Evolutionary conservation across 2,888 invertebrate species (phyloP).

Genomic region (Eilema griseolum): DNA sequence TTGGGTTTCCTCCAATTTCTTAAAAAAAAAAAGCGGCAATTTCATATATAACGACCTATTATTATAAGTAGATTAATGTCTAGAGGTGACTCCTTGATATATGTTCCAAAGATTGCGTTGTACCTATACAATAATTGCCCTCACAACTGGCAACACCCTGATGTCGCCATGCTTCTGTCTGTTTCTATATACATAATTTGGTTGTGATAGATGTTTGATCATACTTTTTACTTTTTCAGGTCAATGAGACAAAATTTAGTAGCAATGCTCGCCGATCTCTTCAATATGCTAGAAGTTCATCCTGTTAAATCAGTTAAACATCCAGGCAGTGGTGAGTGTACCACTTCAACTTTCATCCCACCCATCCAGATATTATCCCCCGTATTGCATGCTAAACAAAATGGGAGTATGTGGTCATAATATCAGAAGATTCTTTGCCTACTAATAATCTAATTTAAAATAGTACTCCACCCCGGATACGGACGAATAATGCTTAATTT

Average conservation of each 20-base stretch:
- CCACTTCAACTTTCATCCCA: constrained; percentile 34
- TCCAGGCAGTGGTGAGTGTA: constrained; percentile 89
- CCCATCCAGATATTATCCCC: constrained; percentile 43
- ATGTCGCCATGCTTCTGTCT: neutral
- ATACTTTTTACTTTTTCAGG: constrained; percentile 80
- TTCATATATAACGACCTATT: too few species aligned
- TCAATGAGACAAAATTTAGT: constrained; percentile 97
- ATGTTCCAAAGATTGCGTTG: too few species aligned
- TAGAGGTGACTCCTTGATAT: too few species aligned
- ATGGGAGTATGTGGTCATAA: constrained; percentile 87
- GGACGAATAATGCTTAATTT: constrained; percentile 67
- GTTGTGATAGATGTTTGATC: neutral
- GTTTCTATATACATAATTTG: neutral
- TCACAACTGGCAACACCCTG: too few species aligned
- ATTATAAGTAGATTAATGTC: too few species aligned
- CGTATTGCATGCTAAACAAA: constrained; percentile 80
- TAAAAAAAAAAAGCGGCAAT: too few species aligned
- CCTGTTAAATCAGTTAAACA: constrained; percentile 95
- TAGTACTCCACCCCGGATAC: constrained; percentile 55
- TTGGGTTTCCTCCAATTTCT: too few species aligned
- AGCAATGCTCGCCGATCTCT: constrained; percentile 97
- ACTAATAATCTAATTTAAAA: constrained; percentile 62
- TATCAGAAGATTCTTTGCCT: constrained; percentile 78
- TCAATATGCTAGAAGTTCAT: constrained; percentile 97
- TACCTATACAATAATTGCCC: too few species aligned